phyloP scores from a whole-genome alignment of 2,888 invertebrate species.

The Scaptomyza flava region DNA sequence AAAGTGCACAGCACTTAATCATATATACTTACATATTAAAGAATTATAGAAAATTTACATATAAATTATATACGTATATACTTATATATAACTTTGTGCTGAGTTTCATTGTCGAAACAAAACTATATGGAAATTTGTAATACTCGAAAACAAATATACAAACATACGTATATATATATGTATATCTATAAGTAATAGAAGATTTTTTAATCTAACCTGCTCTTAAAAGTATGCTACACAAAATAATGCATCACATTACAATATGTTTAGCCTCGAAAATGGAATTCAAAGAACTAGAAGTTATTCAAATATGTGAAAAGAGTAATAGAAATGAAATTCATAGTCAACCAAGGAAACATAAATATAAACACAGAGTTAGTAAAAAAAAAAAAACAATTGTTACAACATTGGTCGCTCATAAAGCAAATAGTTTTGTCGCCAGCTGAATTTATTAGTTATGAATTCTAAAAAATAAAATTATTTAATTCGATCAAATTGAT shows the following conservation, averaged over 20 bases:
- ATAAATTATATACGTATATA: conserved; percentile 7
- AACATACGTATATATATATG: neutral
- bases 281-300: neutral
- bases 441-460: no score
- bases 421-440: no score
- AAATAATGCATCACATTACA: neutral
- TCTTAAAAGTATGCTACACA: conserved; percentile 26
- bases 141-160: neutral
- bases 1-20: conserved; percentile 41
- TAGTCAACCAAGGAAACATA: neutral
- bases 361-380: neutral
- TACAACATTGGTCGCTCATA: no score
- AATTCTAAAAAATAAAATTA: no score
- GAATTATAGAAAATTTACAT: conserved; percentile 7
- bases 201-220: neutral
- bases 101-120: conserved; percentile 11
- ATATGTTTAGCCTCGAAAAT: neutral
- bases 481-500: no score
- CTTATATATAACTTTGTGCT: neutral
- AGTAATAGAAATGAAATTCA: neutral
- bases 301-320: neutral
- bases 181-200: conserved; percentile 1
- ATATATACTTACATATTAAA: conserved; percentile 16
- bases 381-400: neutral
- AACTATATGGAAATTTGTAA: conserved; percentile 11